These are phyloP conservation scores for Peromyscus leucopus DNA, from an alignment of 2,113 vertebrate genomes.

Conservation along the genomic window DNA sequence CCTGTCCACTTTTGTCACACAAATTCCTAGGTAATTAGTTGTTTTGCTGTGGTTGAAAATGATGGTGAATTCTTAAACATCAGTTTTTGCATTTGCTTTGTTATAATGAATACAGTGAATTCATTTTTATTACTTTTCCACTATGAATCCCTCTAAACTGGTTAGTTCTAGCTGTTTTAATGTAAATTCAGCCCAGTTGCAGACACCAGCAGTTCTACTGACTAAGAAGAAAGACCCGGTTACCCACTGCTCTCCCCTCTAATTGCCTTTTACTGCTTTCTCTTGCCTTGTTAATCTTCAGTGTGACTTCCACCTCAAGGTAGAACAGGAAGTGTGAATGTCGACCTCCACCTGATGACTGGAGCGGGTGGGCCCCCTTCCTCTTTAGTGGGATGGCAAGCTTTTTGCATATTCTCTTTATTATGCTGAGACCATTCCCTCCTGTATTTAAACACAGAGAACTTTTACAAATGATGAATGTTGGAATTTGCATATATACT, in stretches of 20 bases:
- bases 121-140: background rate
- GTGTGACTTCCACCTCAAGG: background rate
- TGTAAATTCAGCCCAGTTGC: constrained; percentile 9
- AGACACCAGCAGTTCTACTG: background rate
- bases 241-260: background rate
- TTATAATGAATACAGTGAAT: background rate
- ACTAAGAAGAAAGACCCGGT: constrained; percentile 11
- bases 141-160: background rate
- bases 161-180: constrained; percentile 5
- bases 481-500: background rate
- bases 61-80: background rate
- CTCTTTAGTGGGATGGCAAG: background rate
- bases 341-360: background rate
- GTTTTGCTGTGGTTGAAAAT: constrained; percentile 13
- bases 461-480: background rate
- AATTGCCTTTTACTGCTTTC: constrained; percentile 15
- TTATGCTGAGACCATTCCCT: background rate
- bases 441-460: background rate
- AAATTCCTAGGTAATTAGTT: background rate
- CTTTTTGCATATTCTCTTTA: background rate
- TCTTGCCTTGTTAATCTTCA: background rate
- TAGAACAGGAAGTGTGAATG: background rate
- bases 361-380: background rate
- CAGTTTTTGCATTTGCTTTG: background rate
- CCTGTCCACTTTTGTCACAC: background rate